These are phyloP conservation scores for Aspidapion aeneum DNA, from an alignment of 2,888 invertebrate genomes.

Conservation along the genomic window DNA sequence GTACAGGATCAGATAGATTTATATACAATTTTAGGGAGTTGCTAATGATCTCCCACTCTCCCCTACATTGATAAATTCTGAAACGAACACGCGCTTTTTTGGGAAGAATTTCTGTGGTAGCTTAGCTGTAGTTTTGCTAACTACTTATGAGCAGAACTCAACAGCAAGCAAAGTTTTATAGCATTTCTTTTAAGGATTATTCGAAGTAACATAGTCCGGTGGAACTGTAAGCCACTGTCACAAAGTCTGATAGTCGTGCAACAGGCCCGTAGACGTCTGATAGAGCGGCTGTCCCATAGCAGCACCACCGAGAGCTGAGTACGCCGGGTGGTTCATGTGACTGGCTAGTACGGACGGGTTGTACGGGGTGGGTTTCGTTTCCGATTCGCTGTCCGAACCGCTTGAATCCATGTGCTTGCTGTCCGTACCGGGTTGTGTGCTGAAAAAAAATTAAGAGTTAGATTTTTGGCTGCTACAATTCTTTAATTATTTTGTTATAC, in stretches of 20 bases:
- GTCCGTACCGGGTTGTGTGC: conserved; percentile 44
- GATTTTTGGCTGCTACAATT: too few species aligned
- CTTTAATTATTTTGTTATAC: too few species aligned
- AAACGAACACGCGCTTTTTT: too few species aligned
- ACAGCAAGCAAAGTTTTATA: too few species aligned
- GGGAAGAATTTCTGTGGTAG: too few species aligned
- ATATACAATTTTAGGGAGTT: too few species aligned
- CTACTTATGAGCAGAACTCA: too few species aligned
- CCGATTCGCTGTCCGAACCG: conserved; percentile 47
- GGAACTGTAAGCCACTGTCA: conserved; percentile 47
- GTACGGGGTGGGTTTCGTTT: conserved; percentile 39
- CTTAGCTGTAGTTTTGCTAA: too few species aligned
- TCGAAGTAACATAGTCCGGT: not conserved
- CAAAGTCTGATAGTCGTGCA: conserved; percentile 50
- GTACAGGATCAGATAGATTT: too few species aligned
- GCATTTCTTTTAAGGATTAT: not conserved
- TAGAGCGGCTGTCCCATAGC: conserved; percentile 43
- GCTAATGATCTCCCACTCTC: too few species aligned
- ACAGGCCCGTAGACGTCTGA: conserved; percentile 43
- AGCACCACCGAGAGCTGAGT: conserved; percentile 37
- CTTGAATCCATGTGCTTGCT: conserved; percentile 48
- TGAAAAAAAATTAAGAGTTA: conserved; percentile 38
- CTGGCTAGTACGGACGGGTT: conserved; percentile 32
- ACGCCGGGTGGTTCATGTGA: conserved; percentile 35
- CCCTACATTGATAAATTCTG: too few species aligned